These are phyloP conservation scores for Thera obeliscata DNA, from an alignment of 2,888 invertebrate species.

Conservation along the genomic window DNA sequence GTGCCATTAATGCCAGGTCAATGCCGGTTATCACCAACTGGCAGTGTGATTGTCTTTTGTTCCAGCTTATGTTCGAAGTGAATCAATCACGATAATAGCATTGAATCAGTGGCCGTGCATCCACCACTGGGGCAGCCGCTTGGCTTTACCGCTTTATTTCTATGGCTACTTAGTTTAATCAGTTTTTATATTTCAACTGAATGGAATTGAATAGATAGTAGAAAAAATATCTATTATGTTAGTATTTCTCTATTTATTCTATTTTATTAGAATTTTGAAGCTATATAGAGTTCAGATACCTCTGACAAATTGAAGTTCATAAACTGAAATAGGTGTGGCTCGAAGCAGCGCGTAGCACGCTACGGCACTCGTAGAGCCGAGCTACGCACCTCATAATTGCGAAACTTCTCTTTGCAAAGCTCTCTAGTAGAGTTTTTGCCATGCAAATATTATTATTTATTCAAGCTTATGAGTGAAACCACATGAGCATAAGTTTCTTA, in stretches of 20 bases:
- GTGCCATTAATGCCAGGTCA: slow-evolving; percentile 24
- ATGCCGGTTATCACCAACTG: slow-evolving; percentile 28
- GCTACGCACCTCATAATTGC: slow-evolving; percentile 40
- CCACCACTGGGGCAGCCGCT: slow-evolving; percentile 13
- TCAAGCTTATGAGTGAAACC: slow-evolving; percentile 16
- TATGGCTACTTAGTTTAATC: slow-evolving; percentile 1
- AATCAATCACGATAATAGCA: slow-evolving; percentile 40
- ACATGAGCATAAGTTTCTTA: slow-evolving; percentile 23
- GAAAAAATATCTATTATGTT: too few species aligned
- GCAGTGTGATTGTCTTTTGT: slow-evolving; percentile 30
- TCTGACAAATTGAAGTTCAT: slow-evolving; percentile 13
- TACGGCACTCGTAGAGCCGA: slow-evolving; percentile 34
- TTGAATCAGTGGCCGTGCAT: slow-evolving; percentile 22
- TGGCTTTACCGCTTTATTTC: slow-evolving; percentile 12
- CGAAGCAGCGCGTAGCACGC: slow-evolving; percentile 38
- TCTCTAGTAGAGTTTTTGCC: slow-evolving; percentile 32
- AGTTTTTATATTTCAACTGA: slow-evolving; percentile 9
- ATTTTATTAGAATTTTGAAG: too few species aligned
- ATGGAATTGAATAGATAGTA: background rate
- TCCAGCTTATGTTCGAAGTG: slow-evolving; percentile 23
- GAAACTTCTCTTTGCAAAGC: slow-evolving; percentile 37
- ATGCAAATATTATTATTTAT: slow-evolving; percentile 30
- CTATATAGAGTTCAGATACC: too few species aligned
- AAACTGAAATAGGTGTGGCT: slow-evolving; percentile 32
- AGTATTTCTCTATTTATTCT: too few species aligned